Base-by-base conservation (phyloP, 2,888 invertebrate species). In the Cancer borealis region DNA sequence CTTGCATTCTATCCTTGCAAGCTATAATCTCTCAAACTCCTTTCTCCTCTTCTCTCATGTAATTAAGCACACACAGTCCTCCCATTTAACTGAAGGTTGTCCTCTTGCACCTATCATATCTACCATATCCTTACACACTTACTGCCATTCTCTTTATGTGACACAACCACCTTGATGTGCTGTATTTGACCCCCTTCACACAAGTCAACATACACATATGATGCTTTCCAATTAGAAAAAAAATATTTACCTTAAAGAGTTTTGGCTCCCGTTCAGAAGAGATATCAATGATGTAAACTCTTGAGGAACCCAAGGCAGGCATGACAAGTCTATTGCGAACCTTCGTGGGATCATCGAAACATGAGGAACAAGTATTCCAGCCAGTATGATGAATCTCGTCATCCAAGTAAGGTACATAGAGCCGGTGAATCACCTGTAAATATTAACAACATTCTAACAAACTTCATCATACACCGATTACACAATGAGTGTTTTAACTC, bases 321-420 rank as follows among this genome's bases (percentile, higher is more conserved):
- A 99, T 96, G 8, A 99, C 97, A 73, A 99, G 97, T 88, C 98
- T 98, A 96, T 98, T 97, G 45, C 99, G 97, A 12, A 91, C 93
- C 95, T 97, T 97, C 8, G 96, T 96, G 0, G 97, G 96, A 95
- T 97, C 97, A 73, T 96, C 97, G 96, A 98, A 97, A 96, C 99
- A 99, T 96, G 99, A 99, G 96, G 99, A 99, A 96, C 99, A 99
- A 0, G 98, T 98, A 96, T 99, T 99, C 99, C 99, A 99, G 0
- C 99, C 99, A 87, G 98, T 98, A 96, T 99, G 99, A 96, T 99
- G 99, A 0, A 99, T 97, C 96, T 99, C 99, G 96, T 99, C 98
- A 0, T 98, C 98, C 4, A 97, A 96, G 95, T 98, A 97, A 12
- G 98, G 98, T 96, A 99, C 98, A 96, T 97, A 97, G 0, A 99